These are phyloP conservation scores for Ephydatia muelleri DNA, from an alignment of 37 sponge, comb jelly and placozoan genomes.

Conservation along the genomic window DNA sequence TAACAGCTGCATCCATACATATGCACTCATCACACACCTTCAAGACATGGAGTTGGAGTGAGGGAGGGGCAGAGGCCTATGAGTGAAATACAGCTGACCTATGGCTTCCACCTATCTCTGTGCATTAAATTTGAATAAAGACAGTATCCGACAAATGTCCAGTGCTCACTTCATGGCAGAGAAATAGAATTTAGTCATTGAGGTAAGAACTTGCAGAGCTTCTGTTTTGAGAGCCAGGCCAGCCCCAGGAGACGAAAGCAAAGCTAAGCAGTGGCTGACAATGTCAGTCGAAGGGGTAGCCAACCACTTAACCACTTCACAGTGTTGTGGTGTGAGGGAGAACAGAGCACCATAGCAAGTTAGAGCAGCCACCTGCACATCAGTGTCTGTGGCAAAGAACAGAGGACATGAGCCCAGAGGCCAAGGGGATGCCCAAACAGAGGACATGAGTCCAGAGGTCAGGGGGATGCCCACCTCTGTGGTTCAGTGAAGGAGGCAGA, in stretches of 20 bases:
- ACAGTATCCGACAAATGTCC: background rate
- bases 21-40: conserved; percentile 13
- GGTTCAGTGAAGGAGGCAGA: conserved; percentile 11
- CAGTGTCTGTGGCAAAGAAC: no score
- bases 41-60: conserved; percentile 46
- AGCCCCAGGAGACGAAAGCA: conserved; percentile 13
- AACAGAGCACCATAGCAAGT: conserved; percentile 62
- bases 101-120: conserved; percentile 23
- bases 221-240: conserved; percentile 19
- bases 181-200: conserved; percentile 51
- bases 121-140: background rate
- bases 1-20: no score
- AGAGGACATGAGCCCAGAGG: no score
- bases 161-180: conserved; percentile 27
- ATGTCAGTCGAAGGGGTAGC: conserved; percentile 28
- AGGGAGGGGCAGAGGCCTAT: background rate
- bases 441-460: no score
- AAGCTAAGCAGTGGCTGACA: conserved; percentile 32
- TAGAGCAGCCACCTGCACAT: conserved; percentile 62
- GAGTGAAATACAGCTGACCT: conserved; percentile 28
- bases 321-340: conserved; percentile 34
- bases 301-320: conserved; percentile 69
- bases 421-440: no score
- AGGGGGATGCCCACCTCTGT: conserved; percentile 50
- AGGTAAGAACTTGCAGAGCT: conserved; percentile 56